Evolutionary conservation across 1,140 invertebrate genomes (phyloP).

Genomic region (Drosophila parabipectinata): DNA sequence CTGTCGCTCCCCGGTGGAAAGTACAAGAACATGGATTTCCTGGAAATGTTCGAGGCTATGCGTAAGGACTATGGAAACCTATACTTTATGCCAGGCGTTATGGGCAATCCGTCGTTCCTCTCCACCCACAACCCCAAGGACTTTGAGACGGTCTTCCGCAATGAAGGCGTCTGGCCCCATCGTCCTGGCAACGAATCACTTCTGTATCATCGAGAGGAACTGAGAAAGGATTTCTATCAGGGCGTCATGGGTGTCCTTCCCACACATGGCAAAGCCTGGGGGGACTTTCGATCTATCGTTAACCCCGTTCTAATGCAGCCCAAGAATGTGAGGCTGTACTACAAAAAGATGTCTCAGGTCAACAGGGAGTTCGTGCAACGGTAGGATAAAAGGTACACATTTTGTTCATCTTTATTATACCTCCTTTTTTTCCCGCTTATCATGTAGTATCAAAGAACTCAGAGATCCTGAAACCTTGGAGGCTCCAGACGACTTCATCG

Average conservation of each 20-base stretch:
- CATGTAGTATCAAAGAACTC: constrained; percentile 84
- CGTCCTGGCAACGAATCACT: constrained; percentile 59
- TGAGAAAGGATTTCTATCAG: constrained; percentile 63
- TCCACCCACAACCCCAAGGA: constrained; percentile 65
- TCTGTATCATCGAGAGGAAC: constrained; percentile 55
- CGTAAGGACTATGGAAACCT: constrained; percentile 57
- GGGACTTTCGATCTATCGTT: constrained; percentile 69
- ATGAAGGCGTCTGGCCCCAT: constrained; percentile 75
- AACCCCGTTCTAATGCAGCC: constrained; percentile 85
- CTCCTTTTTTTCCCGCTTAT: constrained; percentile 5
- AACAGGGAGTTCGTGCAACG: constrained; percentile 74
- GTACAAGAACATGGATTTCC: constrained; percentile 59
- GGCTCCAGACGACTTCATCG: constrained; percentile 86
- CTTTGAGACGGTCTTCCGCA: constrained; percentile 67
- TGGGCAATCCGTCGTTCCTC: constrained; percentile 54
- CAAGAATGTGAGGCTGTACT: constrained; percentile 84
- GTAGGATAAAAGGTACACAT: constrained; percentile 54
- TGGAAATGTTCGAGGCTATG: constrained; percentile 29
- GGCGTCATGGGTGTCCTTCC: constrained; percentile 62
- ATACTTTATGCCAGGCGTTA: constrained; percentile 47
- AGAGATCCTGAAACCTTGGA: constrained; percentile 85
- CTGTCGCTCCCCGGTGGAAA: constrained; percentile 66
- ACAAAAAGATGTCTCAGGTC: constrained; percentile 83
- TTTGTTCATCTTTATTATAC: not conserved
- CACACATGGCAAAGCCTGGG: constrained; percentile 63